Percentiles rank a stretch among this genome's conserved stretches.
phyloP scores from a whole-genome alignment of 2,888 invertebrate genomes.

The Eupithecia pulchellata region DNA sequence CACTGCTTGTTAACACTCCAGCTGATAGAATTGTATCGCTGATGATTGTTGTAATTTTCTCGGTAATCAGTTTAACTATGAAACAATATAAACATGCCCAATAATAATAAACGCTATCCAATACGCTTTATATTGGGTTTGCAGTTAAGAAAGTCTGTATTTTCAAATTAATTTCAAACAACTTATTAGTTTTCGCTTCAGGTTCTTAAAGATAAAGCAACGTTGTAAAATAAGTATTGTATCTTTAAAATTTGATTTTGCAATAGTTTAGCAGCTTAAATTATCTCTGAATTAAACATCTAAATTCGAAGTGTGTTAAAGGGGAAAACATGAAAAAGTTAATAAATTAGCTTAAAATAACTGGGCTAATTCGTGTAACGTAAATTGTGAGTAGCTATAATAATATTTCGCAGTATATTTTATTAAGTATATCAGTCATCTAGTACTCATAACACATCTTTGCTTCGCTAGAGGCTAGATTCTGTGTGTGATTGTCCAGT shows the following conservation, averaged over 20 bases:
- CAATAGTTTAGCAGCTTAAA: neutral
- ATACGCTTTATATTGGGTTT: neutral
- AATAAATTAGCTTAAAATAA: too few relatives aligned
- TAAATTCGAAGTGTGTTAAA: neutral
- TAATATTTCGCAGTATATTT: too few relatives aligned
- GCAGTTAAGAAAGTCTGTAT: neutral
- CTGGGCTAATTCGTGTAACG: too few relatives aligned
- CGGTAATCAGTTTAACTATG: slow-evolving; percentile 14
- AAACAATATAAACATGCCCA: slow-evolving; percentile 12
- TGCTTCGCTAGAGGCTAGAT: too few relatives aligned
- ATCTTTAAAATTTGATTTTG: neutral
- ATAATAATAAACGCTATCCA: slow-evolving; percentile 3
- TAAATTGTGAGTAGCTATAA: too few relatives aligned
- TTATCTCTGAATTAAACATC: neutral
- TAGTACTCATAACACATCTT: too few relatives aligned
- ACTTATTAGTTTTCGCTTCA: neutral
- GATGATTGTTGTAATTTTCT: slow-evolving; percentile 51
- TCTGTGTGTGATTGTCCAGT: too few relatives aligned
- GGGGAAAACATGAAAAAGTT: neutral
- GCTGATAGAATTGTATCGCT: slow-evolving; percentile 74
- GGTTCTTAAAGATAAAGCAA: neutral
- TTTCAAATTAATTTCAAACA: neutral
- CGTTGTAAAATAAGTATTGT: neutral
- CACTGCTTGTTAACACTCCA: slow-evolving; percentile 80
- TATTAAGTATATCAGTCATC: too few relatives aligned